Evolutionary conservation across 2,888 invertebrate species (phyloP).

Genomic region (Parelbella ahira): DNA sequence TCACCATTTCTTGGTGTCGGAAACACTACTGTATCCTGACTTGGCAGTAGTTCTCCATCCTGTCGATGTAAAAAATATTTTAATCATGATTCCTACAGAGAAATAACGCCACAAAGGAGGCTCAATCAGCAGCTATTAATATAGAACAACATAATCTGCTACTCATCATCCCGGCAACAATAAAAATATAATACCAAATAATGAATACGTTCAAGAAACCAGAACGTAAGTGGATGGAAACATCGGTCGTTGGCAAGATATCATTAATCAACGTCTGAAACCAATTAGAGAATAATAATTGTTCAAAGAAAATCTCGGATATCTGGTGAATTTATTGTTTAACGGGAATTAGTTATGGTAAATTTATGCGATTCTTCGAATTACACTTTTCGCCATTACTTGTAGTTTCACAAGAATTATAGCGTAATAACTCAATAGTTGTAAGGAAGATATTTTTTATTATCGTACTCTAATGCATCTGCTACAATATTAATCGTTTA

Average conservation of each 20-base stretch:
- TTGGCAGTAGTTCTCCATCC: slow-evolving; percentile 66
- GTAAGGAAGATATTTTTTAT: too few species aligned
- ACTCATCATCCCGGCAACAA: slow-evolving; percentile 27
- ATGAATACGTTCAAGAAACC: slow-evolving; percentile 47
- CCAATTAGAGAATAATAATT: slow-evolving; percentile 48
- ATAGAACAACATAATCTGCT: slow-evolving; percentile 8
- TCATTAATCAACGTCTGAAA: slow-evolving; percentile 45
- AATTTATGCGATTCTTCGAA: slow-evolving; percentile 29
- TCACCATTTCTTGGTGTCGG: slow-evolving; percentile 62
- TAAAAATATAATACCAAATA: slow-evolving; percentile 36
- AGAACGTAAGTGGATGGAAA: slow-evolving; percentile 42
- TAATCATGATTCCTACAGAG: too few species aligned
- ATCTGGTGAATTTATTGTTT: slow-evolving; percentile 35
- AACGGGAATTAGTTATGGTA: slow-evolving; percentile 32
- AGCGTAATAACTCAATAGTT: slow-evolving; percentile 16
- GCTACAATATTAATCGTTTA: too few species aligned
- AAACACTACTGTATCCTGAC: slow-evolving; percentile 67
- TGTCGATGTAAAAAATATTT: slow-evolving; percentile 31
- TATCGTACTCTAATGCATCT: too few species aligned
- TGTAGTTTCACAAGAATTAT: slow-evolving; percentile 22
- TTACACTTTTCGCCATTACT: slow-evolving; percentile 31
- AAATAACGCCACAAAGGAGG: too few species aligned
- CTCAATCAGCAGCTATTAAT: too few species aligned
- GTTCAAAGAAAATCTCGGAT: slow-evolving; percentile 39
- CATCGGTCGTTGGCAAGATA: slow-evolving; percentile 35